These are phyloP conservation scores for Porites cylindrica DNA, from an alignment of 92 coral and sea anemone species.

Conservation along the genomic window DNA sequence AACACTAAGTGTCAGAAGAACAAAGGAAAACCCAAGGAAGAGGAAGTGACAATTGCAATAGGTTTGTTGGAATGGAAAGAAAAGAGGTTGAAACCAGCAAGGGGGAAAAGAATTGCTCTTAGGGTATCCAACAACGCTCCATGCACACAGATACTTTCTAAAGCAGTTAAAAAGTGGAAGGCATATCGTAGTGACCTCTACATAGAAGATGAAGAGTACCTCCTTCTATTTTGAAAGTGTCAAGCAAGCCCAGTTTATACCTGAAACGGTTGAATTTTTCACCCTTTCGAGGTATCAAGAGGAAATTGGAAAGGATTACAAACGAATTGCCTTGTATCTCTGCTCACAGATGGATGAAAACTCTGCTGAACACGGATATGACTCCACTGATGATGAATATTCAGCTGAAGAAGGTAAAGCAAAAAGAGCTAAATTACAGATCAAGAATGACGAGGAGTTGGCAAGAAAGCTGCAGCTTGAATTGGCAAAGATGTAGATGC, in stretches of 20 bases:
- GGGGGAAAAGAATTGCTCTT: slow-evolving; percentile 63
- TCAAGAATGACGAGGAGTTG: slow-evolving; percentile 42
- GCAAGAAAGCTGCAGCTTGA: slow-evolving; percentile 38
- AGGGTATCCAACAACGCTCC: slow-evolving; percentile 64
- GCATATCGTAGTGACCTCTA: slow-evolving; percentile 64
- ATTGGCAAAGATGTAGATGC: slow-evolving; percentile 1
- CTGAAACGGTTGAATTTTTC: slow-evolving; percentile 67
- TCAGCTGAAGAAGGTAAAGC: slow-evolving; percentile 9
- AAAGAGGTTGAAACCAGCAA: slow-evolving; percentile 55
- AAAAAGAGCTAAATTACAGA: slow-evolving; percentile 27
- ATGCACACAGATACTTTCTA: slow-evolving; percentile 28
- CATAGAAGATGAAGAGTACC: slow-evolving; percentile 63
- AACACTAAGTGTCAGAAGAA: slow-evolving; percentile 47
- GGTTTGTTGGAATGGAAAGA: slow-evolving; percentile 62
- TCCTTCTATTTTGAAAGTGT: slow-evolving; percentile 64
- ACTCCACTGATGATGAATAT: background rate
- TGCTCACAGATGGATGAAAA: slow-evolving; percentile 44
- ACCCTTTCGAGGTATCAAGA: slow-evolving; percentile 56
- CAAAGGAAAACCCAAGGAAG: slow-evolving; percentile 17
- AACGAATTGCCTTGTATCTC: slow-evolving; percentile 62
- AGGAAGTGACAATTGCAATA: slow-evolving; percentile 51
- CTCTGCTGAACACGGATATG: slow-evolving; percentile 16
- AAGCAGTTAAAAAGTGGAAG: slow-evolving; percentile 68
- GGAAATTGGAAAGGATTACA: slow-evolving; percentile 80
- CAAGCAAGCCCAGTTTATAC: slow-evolving; percentile 67